Conservation (phyloP, 2,797 vertebrate genomes). For the Streptopelia turtur region DNA sequence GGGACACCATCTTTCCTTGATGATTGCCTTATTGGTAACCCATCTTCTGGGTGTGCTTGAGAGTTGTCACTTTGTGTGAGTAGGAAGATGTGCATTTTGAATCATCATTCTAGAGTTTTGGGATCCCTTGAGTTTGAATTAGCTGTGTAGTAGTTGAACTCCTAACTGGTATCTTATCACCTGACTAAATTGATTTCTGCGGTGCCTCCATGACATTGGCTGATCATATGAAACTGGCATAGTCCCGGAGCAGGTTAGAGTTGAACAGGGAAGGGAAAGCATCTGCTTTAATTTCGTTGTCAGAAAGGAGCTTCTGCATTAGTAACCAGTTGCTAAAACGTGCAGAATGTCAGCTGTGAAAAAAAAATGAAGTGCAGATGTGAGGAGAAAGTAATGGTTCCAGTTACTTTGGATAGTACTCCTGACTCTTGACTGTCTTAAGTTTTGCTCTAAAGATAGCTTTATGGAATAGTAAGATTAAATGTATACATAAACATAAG, state of each 20-base stretch:
- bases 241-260: not conserved
- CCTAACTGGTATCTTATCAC: too few relatives aligned
- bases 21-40: too few relatives aligned
- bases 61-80: too few relatives aligned
- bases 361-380: not conserved
- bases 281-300: not conserved
- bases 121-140: too few relatives aligned
- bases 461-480: not conserved
- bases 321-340: not conserved
- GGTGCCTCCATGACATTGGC: too few relatives aligned
- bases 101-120: too few relatives aligned
- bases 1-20: too few relatives aligned
- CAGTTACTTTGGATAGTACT: not conserved
- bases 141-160: too few relatives aligned
- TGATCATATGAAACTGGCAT: not conserved
- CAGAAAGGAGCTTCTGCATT: not conserved
- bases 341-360: not conserved
- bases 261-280: not conserved
- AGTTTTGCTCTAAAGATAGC: not conserved
- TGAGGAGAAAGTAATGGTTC: not conserved
- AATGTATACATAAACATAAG: not conserved
- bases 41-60: too few relatives aligned
- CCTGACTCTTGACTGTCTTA: not conserved
- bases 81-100: too few relatives aligned
- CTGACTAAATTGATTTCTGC: too few relatives aligned